Evolutionary conservation across 30 jellyfish, hydroid and myxozoan genomes (phyloP), one percentile per base, ranked within the genome.

Genomic region (Mastigias papua): DNA sequence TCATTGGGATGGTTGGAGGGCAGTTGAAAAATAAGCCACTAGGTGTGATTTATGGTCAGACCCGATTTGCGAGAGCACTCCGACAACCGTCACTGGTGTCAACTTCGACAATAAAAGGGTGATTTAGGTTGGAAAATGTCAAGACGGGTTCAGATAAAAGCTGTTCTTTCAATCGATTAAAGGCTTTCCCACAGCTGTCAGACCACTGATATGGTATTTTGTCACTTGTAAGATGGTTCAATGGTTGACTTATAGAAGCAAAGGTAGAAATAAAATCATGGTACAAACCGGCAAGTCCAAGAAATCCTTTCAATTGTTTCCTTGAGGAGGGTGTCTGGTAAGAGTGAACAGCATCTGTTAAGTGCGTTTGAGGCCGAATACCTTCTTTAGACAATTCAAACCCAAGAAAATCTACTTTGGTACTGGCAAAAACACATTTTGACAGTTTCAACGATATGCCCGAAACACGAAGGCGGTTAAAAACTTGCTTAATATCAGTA

Each of bases 391-490:
- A 76, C 9, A 76, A 33, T 33, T 76, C 87, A 46, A 76, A 76
- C 2, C 87, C 87, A 6, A 76, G 80, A 51, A 76, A 76, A 48
- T 76, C 67, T 17, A 76, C 74, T 48, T 76, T 76, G 81, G 35
- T 80, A 15, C 81, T 11, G 26, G 80, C 87, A 76, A 76, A 76
- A 1, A 58, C 58, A 51, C 87, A 51, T 76, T 76, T 76, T 15
- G 87, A 76, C 11, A 76, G 80, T 21, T 71, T 71, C 10, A 34
- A 21, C 3, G 87, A 76, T 3, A 76, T 76, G 25, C 87, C 42
- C 8, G 80, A 76, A 17, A 35, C 5, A 22, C 46, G 87, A 5
- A 76, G 35, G 5, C 48, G 30, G 26, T 76, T 81, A 57, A 76
- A 46, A 13, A 76, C 46, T 48, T 76, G 87, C 72, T 46, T 37